Evolutionary conservation across 1,140 invertebrate species (phyloP), one percentile per base, ranked within the genome.

Genomic region (Theocolax elegans): DNA sequence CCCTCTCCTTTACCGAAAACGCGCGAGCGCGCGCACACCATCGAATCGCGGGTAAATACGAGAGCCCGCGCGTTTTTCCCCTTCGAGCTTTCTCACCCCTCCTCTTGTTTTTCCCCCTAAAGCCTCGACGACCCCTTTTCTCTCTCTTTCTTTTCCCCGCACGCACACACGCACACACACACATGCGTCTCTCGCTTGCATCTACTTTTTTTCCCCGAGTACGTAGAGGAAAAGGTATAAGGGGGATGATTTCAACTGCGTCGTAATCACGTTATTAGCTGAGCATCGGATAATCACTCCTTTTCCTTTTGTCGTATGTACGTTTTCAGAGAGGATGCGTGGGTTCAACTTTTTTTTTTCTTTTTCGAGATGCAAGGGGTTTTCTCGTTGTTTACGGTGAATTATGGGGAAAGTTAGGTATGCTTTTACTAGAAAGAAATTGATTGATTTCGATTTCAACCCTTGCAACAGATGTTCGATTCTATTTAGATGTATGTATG

Each of bases 221-320:
- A 54, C 21, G 3, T 13, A 1, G 23, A 3, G 15, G 15, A 29
- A 31, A 2, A 31, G 3, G 35, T 21, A 17, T 12, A n/a, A 38
- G 49, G 49, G 51, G 63, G 63, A 51, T 65, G 63, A 53, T 65
- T 65, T 49, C 42, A 65, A 65, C 63, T 65, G 35, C 49, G 49
- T 40, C 64, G 53, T 67, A 67, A 67, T 67, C 64, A 67, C 51
- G 53, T 58, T 67, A 67, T 67, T 67, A 67, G 64, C 64, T 23
- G 3, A 38, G 49, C 49, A 65, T 64, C 60, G 60, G 25, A 51
- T 64, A 64, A 64, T 51, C 46, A 46, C 38, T 49, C 49, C 35
- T 65, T 64, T 54, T 42, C n/a, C 35, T 54, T 31, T 15, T 53
- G 25, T 8, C n/a, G 6, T 9, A 49, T 49, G 23, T 21, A 19